Evolutionary conservation across 1,140 invertebrate genomes (phyloP), one percentile per base, ranked within the genome.

Genomic region (Drosophila varians): DNA sequence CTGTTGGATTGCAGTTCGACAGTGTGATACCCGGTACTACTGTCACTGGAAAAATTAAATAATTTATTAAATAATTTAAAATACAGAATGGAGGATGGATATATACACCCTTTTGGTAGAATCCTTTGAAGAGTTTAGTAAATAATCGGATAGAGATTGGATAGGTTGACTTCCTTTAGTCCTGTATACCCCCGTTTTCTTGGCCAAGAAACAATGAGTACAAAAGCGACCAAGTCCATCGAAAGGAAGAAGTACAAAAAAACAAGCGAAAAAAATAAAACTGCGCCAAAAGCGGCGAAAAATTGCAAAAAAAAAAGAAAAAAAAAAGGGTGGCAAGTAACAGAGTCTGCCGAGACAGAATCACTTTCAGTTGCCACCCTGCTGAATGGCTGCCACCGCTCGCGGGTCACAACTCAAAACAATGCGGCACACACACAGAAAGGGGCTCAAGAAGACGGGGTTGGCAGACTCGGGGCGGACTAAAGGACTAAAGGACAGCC

Each of bases 261-360:
- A 64, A 43, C 62, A 70, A 64, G 40, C 46, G 34, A 18, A 45
- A 52, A 38, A 60, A 61, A 79, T 77, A 77, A 78, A 84, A 75
- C 72, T 77, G 68, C 62, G 62, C 64, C 74, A 74, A 77, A 83
- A 78, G 75, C 73, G 57, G 56, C 55, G 43, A 64, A 82, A 78
- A 64, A 62, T 49, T 48, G 69, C 36, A 47, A 79, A 62, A 58
- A 70, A 64, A 80, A 86, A 79, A 82, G 76, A 73, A 47, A 79
- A 62, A 58, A 70, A 64, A 80, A 86, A 79, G 80, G 76, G 77
- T 86, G 82, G 76, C 82, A 71, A 75, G 57, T 51, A 72, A 74
- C 43, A 73, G 57, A 68, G 76, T 60, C 60, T 65, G 58, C 46
- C 46, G 47, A 74, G 68, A 57, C 73, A 68, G 58, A 74, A 69